A percentile compares a stretch with the other conserved stretches of the same genome.
phyloP scores from a whole-genome alignment of 2,888 invertebrate species.

The Coleophora deauratella region DNA sequence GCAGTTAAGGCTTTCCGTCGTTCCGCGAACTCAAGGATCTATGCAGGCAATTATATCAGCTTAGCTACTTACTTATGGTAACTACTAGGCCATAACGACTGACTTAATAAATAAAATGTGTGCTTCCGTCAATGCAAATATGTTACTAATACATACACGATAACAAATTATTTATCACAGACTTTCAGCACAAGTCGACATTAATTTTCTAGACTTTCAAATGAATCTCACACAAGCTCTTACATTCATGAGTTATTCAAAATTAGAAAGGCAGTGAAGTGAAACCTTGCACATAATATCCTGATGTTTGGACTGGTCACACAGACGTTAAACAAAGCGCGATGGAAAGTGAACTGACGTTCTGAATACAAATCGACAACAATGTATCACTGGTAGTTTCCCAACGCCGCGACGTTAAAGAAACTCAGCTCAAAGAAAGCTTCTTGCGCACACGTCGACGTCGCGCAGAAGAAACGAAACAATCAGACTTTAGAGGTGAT shows the following conservation, averaged over 20 bases:
- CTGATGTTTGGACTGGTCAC: conserved; percentile 31
- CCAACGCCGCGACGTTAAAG: conserved; percentile 53
- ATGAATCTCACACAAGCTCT: background rate
- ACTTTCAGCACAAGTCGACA: no score
- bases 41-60: conserved; percentile 43
- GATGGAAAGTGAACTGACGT: conserved; percentile 56
- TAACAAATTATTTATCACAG: no score
- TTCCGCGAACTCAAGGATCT: conserved; percentile 63
- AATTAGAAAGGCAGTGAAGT: background rate
- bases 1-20: conserved; percentile 43
- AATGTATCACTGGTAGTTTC: conserved; percentile 57
- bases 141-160: no score
- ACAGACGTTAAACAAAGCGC: conserved; percentile 41
- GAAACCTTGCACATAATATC: conserved; percentile 20
- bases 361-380: conserved; percentile 64
- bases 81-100: no score
- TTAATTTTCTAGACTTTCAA: no score
- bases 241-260: background rate
- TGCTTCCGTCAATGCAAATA: no score
- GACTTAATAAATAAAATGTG: no score
- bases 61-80: background rate
- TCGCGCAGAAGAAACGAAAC: background rate
- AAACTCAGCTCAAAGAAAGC: conserved; percentile 45
- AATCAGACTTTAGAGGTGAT: no score
- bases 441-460: conserved; percentile 15